Evolutionary conservation across 2,797 vertebrate species (phyloP).

Genomic region (Hippoglossus hippoglossus): DNA sequence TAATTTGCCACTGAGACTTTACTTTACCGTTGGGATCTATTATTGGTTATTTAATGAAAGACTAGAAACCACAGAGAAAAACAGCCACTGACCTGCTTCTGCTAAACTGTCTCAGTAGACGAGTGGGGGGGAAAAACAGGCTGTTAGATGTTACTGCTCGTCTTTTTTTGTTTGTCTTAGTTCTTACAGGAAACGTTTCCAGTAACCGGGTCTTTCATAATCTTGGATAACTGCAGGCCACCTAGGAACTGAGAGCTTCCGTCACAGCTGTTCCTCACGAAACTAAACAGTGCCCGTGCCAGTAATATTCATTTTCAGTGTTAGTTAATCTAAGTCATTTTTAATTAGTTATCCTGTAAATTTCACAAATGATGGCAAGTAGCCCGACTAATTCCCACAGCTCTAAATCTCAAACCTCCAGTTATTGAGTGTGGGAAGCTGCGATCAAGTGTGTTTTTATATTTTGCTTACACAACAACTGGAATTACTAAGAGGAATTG

Average conservation of each 20-base stretch:
- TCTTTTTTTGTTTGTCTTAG: slow-evolving; percentile 53
- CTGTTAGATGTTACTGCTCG: slow-evolving; percentile 8
- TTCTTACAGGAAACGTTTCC: slow-evolving; percentile 42
- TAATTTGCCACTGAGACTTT: slow-evolving; percentile 18
- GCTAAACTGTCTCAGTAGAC: not conserved
- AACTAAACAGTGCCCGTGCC: slow-evolving; percentile 21
- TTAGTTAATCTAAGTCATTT: not conserved
- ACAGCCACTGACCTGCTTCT: not conserved
- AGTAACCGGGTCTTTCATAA: slow-evolving; percentile 33
- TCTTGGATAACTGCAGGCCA: slow-evolving; percentile 32
- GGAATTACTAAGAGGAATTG: too few species aligned
- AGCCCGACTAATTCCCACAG: too few species aligned
- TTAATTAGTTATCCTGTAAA: too few species aligned
- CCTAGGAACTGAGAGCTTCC: slow-evolving; percentile 21
- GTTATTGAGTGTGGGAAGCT: not conserved
- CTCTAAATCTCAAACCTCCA: too few species aligned
- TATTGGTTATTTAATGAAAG: slow-evolving; percentile 25
- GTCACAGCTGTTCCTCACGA: slow-evolving; percentile 15
- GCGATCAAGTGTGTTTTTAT: too few species aligned
- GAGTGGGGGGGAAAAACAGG: not conserved
- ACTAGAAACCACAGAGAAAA: slow-evolving; percentile 1
- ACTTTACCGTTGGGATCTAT: slow-evolving; percentile 19
- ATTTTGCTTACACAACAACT: not conserved
- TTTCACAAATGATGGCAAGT: too few species aligned
- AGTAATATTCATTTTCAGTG: not conserved